Base-by-base conservation (phyloP, 2,113 vertebrate species). In the Thomomys bottae region DNA sequence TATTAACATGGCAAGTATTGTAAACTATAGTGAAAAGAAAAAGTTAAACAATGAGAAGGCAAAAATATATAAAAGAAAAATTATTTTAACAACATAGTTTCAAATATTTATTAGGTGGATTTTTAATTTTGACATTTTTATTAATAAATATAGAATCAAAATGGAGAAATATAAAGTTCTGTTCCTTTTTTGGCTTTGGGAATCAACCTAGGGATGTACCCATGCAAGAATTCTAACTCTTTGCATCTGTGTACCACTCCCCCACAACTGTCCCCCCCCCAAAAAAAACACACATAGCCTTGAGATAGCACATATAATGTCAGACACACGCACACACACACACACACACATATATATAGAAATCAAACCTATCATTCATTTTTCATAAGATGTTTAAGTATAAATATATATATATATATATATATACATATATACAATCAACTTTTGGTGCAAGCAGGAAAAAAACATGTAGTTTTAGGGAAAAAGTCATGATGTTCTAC, bases 21-120 rank as follows among this genome's bases (percentile, higher is more conserved):
- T 78, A 72, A 88, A 92, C 66, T 90, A 72, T 76, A 89, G 83
- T 75, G n/a, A 87, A 92, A 90, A 54, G 11, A 28, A 85, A 82
- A 79, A 70, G n/a, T 64, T 73, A n/a, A 63, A 24, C 4, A 54
- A 10, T n/a, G 6, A 63, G 42, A 36, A 85, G 8, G 28, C 63
- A 87, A 28, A 84, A 75, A 3, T 59, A 88, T 24, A 8, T 21
- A 80, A 42, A 84, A 80, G 40, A 87, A 78, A 85, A 91, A 83
- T 78, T 75, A 76, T 66, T 84, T 85, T 67, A 95, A 75, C 49
- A 88, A 5, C 15, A 18, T 59, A 68, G 15, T 57, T 57, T 86
- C 61, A 36, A 86, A 93, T 80, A 40, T 84, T 4, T 23, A 59
- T 54, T 90, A 21, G 26, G 42, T 21, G 76, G 63, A 73, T 70